These are phyloP conservation scores for Prionace glauca DNA, from an alignment of 2,797 vertebrate genomes.

Conservation along the genomic window DNA sequence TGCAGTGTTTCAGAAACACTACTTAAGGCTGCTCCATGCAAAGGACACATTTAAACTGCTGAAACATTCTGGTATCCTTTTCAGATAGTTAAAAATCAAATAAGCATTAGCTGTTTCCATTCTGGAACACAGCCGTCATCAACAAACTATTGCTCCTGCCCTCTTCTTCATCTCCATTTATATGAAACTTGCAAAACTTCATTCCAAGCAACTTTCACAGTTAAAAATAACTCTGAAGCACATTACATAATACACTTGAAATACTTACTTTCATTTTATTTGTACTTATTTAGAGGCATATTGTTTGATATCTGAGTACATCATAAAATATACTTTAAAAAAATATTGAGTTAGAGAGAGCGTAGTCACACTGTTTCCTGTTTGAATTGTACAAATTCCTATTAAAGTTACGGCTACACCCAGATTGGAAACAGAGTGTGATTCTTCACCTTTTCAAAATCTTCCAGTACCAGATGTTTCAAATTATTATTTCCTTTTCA, in stretches of 20 bases:
- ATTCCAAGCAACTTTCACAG: background rate
- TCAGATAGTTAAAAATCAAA: background rate
- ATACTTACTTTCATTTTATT: background rate
- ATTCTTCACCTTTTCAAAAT: background rate
- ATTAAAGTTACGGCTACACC: background rate
- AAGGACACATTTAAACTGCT: background rate
- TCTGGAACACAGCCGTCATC: background rate
- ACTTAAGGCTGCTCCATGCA: background rate
- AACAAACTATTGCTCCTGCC: background rate
- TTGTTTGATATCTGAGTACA: background rate
- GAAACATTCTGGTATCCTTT: background rate
- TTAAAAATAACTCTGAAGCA: background rate
- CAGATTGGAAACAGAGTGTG: background rate
- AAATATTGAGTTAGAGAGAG: background rate
- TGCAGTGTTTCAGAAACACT: background rate
- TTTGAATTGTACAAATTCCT: constrained; percentile 6
- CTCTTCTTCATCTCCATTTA: background rate
- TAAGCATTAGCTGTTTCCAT: background rate
- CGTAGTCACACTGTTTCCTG: background rate
- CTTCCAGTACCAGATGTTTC: background rate
- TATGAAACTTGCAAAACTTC: background rate
- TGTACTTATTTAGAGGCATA: background rate
- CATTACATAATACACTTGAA: background rate
- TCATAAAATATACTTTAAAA: background rate
- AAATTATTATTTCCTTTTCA: background rate